Evolutionary conservation across 2,113 vertebrate genomes (phyloP), one percentile per base, ranked within the genome.

Genomic region (Ptychochromis oligacanthus): DNA sequence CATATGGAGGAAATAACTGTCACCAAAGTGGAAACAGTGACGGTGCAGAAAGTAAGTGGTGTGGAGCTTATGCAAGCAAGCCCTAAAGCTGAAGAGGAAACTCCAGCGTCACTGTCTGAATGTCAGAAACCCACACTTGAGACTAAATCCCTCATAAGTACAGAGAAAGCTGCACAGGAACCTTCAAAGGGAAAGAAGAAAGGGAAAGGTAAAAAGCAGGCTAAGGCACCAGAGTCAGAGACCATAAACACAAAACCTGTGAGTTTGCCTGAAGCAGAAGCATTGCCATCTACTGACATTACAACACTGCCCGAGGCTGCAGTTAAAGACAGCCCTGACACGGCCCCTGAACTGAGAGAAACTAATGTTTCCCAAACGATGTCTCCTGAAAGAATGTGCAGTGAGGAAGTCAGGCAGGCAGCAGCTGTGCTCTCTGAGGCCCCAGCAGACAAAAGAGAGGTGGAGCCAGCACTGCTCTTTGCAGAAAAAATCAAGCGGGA

Each of bases 371-470:
- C 86, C 88, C 43, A 61, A 89, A 88, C 91, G 88, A 94, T 88
- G 88, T 90, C 91, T 92, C 67, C 89, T 80, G 76, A 92, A 95
- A 90, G 89, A 95, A 93, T 94, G 89, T 88, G 86, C 76, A 62
- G 70, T 79, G 92, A 93, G 91, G 94, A 95, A 93, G 91, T 83
- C 65, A 64, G 49, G 55, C 92, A 88, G 87, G 80, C 91, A 91
- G 92, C 94, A 95, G 95, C 94, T 96, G 95, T 94, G 89, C 93
- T 93, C 87, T 86, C 87, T 82, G 93, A 93, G 91, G 95, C 94
- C 95, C 95, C 88, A 7, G 81, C 84, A 95, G 89, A 95, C 95
- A 96, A 95, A 96, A 88, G 87, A 90, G 93, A 92, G 96, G 96
- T 88, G 96, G 96, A 96, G 96, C 92, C 92, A 92, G 60, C 62